Evolutionary conservation across 2,797 vertebrate species (phyloP), one percentile per base, ranked within the genome.

Genomic region (Diplodus puntazzo): DNA sequence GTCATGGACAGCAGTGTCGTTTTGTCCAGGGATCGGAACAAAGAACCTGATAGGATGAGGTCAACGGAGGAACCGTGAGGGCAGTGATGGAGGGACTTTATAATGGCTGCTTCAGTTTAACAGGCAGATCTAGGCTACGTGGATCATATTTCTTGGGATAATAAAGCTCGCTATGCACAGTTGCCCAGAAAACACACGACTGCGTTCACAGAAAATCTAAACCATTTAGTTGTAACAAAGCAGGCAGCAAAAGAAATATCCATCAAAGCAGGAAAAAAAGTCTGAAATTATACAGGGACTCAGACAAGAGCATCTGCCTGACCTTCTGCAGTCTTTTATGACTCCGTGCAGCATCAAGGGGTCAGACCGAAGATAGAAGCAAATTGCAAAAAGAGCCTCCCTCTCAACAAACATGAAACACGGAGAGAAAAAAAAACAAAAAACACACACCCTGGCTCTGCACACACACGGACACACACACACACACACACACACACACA

Each of bases 281-380:
- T 69, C 21, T 59, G 85, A 87, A 86, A 92, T 91, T 89, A 89
- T 84, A 89, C 85, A 83, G 69, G 54, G 69, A 82, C 59, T 82
- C 54, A 63, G 75, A 75, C 78, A 46, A 59, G 55, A 85, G 82
- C 84, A 82, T 87, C 83, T 80, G 85, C 75, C 83, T 91, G 90
- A 91, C 91, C 90, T 90, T 86, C 90, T 87, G 75, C 64, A 78
- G 85, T 72, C 85, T 85, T 90, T 87, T 82, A 80, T 81, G 87
- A 91, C 86, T 91, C 73, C 34, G 48, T 55, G 54, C 80, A 68
- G 84, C 87, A 90, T 88, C 84, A 73, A 74, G 82, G 86, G 86
- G 82, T 86, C 81, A 85, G 75, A 80, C 78, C 30, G 21, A 79
- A 88, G 87, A 88, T 75, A 78, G 82, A 89, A 59, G 86, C 84